Evolutionary conservation across 2,113 vertebrate species (phyloP).

Genomic region (Formicarius rufipectus): DNA sequence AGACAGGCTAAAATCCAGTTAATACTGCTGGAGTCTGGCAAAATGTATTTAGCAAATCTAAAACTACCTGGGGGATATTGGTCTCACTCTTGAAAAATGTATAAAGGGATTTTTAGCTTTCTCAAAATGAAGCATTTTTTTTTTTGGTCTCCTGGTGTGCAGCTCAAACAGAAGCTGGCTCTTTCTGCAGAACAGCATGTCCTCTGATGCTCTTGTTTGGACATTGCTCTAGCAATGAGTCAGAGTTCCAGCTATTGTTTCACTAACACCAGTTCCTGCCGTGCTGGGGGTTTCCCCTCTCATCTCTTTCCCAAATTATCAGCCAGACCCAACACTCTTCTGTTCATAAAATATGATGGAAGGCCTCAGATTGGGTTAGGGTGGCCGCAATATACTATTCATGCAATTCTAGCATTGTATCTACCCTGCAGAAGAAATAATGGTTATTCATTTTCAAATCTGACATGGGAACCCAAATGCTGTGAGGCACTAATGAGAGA

Average conservation of each 20-base stretch:
- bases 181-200: slow-evolving; percentile 16
- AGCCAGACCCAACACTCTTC: neutral
- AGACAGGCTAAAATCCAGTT: neutral
- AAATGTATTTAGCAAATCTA: neutral
- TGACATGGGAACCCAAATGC: neutral
- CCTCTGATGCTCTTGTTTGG: slow-evolving; percentile 36
- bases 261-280: neutral
- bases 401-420: neutral
- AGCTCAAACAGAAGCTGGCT: neutral
- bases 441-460: neutral
- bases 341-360: neutral
- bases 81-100: neutral
- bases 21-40: neutral
- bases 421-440: neutral
- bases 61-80: neutral
- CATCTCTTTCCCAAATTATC: slow-evolving; percentile 29
- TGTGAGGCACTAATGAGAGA: neutral
- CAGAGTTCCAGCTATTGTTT: slow-evolving; percentile 62
- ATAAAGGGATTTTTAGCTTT: neutral
- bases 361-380: neutral
- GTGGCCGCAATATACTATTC: neutral
- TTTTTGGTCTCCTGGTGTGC: neutral
- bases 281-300: slow-evolving; percentile 28
- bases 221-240: slow-evolving; percentile 19
- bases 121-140: neutral